A percentile compares a stretch with the other conserved stretches of the same genome.
These are phyloP conservation scores for Anisognathus igniventris DNA, from an alignment of 2,797 vertebrate genomes.

Conservation along the genomic window DNA sequence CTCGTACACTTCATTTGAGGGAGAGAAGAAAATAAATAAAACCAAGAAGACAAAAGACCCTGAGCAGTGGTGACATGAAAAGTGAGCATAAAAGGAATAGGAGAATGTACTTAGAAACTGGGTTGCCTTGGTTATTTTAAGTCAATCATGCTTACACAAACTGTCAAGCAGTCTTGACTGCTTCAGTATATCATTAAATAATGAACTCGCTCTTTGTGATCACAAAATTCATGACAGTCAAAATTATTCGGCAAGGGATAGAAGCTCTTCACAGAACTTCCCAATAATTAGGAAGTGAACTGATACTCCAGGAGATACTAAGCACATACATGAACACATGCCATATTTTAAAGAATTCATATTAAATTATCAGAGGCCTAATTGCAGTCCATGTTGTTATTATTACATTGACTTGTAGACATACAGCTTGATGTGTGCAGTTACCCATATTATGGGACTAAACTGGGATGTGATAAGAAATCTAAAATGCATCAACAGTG, in stretches of 20 bases:
- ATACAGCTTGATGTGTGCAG: neutral
- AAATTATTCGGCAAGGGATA: conserved; percentile 5
- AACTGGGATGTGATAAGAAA: neutral
- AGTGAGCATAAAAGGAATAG: conserved; percentile 5
- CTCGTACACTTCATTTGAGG: conserved; percentile 8
- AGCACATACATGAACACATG: neutral
- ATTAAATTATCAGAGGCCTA: neutral
- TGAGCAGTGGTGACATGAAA: conserved; percentile 27
- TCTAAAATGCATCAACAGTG: neutral
- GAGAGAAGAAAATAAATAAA: conserved; percentile 37
- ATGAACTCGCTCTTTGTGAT: conserved; percentile 14
- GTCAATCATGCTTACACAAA: conserved; percentile 8
- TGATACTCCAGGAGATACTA: neutral
- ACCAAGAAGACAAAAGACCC: conserved; percentile 33
- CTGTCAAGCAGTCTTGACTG: conserved; percentile 18
- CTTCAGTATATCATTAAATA: conserved; percentile 39
- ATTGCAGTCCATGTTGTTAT: neutral
- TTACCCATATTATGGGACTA: neutral
- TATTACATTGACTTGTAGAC: neutral
- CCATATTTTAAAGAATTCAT: neutral
- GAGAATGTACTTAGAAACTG: conserved; percentile 19
- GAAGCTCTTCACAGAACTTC: neutral
- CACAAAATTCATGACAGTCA: conserved; percentile 2
- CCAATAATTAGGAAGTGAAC: neutral
- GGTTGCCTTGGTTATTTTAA: conserved; percentile 55